These are phyloP conservation scores for Thelaira solivaga DNA, from an alignment of 2,888 invertebrate genomes.

Conservation along the genomic window DNA sequence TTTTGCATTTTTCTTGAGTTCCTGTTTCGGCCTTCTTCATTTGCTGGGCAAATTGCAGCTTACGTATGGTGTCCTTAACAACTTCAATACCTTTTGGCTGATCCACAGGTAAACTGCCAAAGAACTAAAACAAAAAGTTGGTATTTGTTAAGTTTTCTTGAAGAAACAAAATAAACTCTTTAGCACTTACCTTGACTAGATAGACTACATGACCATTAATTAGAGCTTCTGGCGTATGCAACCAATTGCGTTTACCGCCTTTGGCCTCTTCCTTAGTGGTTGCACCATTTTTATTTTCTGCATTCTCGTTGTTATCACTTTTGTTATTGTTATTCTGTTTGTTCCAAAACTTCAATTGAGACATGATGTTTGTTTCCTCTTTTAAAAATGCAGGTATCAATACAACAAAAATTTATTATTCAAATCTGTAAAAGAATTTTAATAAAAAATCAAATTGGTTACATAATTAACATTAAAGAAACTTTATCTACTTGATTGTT, in stretches of 20 bases:
- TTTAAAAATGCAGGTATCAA: constrained; percentile 18
- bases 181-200: constrained; percentile 91
- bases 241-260: constrained; percentile 85
- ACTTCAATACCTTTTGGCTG: constrained; percentile 98
- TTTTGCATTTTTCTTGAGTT: constrained; percentile 86
- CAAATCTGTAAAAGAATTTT: constrained; percentile 22
- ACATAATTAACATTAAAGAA: no score
- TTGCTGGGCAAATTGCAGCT: constrained; percentile 95
- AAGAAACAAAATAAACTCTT: background rate
- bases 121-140: constrained; percentile 81
- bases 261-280: constrained; percentile 77
- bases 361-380: constrained; percentile 76
- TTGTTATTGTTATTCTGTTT: constrained; percentile 79
- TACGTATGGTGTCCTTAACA: constrained; percentile 97
- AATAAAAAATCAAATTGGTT: no score
- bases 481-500: no score
- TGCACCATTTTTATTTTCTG: constrained; percentile 73
- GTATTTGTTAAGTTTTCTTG: background rate
- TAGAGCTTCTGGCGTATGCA: constrained; percentile 95
- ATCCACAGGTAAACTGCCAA: constrained; percentile 96
- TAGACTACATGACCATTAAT: constrained; percentile 97
- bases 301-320: constrained; percentile 69
- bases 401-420: background rate
- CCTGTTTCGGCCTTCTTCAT: constrained; percentile 93
- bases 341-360: constrained; percentile 83